Evolutionary conservation across 2,797 vertebrate genomes (phyloP), one percentile per base, ranked within the genome.

Genomic region (Cyclopterus lumpus): DNA sequence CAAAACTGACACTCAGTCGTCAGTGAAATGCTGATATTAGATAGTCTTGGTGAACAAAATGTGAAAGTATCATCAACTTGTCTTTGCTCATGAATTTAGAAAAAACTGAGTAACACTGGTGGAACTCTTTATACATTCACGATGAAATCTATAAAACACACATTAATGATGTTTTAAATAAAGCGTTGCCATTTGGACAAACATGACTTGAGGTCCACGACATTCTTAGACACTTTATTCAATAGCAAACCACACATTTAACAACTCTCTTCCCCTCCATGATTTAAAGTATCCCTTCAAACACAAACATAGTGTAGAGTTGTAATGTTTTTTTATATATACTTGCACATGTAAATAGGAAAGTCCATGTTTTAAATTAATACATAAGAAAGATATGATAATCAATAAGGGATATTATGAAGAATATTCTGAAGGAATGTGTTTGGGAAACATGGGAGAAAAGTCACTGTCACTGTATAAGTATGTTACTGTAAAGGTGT

Each of bases 1-100:
- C 75, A 93, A 92, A 53, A 89, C 88, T 64, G 82, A 75, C 58
- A 70, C 79, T 58, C 94, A 95, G 55, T 92, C 91, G 0, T 49
- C 24, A 5, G 93, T 80, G 36, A 84, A 42, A 0, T 0, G 0
- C 0, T 28, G 26, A 28, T n/a, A n/a, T n/a, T n/a, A 28, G 26
- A 28, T 28, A 26, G 28, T 28, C n/a, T 28, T 28, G 18, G 18
- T 48, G 46, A 48, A 48, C 18, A n/a, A 42, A 12, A 42, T 42
- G 16, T 42, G 16, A n/a, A 49, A n/a, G 18, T 48, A 48, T 48
- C 44, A 48, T 48, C 6, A 46, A 12, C 11, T 40, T 40, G 8
- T 48, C 16, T 48, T 20, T 48, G 44, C 18, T 18, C 18, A 10
- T 20, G 5, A 18, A 8, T 18, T 9, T 48, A n/a, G 5, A n/a